Conservation (phyloP, 2,797 vertebrate genomes). For the Gymnopithys bicolor region DNA sequence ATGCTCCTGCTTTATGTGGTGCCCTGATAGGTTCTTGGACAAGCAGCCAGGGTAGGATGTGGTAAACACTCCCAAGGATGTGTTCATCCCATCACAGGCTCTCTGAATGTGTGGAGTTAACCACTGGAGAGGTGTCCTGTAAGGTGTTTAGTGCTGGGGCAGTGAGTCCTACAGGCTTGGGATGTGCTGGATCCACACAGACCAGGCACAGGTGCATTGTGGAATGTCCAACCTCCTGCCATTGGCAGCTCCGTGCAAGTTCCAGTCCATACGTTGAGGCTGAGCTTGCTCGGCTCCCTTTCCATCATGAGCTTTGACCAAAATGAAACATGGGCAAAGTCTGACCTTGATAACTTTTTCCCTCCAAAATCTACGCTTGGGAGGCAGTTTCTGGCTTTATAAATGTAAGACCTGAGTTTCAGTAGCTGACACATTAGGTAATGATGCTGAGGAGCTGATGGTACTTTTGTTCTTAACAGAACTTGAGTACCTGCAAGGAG, state of each 20-base stretch:
- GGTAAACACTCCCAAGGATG: background rate
- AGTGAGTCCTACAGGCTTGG: fast-evolving
- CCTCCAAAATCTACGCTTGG: background rate
- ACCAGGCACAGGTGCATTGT: background rate
- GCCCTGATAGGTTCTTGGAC: conserved; percentile 13
- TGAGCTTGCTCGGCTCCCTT: background rate
- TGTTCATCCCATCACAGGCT: background rate
- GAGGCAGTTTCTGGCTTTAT: background rate
- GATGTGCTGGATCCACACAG: background rate
- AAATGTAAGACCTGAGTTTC: background rate
- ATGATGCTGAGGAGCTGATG: background rate
- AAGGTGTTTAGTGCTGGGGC: background rate
- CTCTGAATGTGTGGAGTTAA: background rate
- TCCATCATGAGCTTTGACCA: background rate
- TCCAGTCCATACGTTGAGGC: background rate
- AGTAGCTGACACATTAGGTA: background rate
- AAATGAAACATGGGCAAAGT: background rate
- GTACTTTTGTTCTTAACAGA: background rate
- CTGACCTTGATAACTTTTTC: background rate
- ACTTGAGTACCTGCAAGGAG: background rate
- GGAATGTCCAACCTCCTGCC: background rate
- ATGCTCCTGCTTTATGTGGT: background rate
- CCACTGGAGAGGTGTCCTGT: background rate
- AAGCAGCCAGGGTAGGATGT: background rate
- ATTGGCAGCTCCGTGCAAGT: background rate